Evolutionary conservation across 2,888 invertebrate genomes (phyloP), one percentile per base, ranked within the genome.

Genomic region (Amiota minor): DNA sequence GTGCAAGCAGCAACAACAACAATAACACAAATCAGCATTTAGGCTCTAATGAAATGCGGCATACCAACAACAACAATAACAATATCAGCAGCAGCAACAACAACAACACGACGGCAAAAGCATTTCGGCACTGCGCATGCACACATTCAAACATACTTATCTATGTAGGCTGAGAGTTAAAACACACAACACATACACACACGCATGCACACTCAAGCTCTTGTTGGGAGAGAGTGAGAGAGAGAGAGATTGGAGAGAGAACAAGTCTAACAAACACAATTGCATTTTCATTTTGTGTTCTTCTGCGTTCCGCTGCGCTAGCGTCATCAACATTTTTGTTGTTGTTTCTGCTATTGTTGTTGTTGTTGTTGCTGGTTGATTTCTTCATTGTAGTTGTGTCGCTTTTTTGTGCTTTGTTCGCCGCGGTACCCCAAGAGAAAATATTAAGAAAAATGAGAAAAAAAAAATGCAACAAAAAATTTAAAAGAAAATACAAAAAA

Each of bases 111-210:
- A 80, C 77, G 35, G 35, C 85, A 84, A 61, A 49, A 47, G 12
- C 59, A 64, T 74, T 75, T 81, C 77, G 35, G 35, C 86, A 84
- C 72, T 83, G 83, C 83, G 85, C 86, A 83, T 81, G 83, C 82
- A 85, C 85, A 78, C 77, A 81, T 72, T 77, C 76, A 70, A 70
- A 76, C 73, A 75, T 74, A 70, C 12, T 71, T 75, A 50, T n/a
- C 75, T n/a, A 35, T 35, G 35, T 50, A 59, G 59, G 11, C 16
- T 10, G 20, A 59, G 18, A 59, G 20, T 16, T 20, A 59, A 20
- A 16, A 20, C 53, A 50, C 11, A 2, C 50, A 50, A 56, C 72
- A 72, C 74, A 69, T n/a, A n/a, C 56, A 68, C 50, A 53, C 68
- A 45, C 46, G 16, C 59, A 55, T 18, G 64, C 12, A 3, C 72